Base-by-base conservation (phyloP, 2,797 vertebrate species). In the Falco columbarius region DNA sequence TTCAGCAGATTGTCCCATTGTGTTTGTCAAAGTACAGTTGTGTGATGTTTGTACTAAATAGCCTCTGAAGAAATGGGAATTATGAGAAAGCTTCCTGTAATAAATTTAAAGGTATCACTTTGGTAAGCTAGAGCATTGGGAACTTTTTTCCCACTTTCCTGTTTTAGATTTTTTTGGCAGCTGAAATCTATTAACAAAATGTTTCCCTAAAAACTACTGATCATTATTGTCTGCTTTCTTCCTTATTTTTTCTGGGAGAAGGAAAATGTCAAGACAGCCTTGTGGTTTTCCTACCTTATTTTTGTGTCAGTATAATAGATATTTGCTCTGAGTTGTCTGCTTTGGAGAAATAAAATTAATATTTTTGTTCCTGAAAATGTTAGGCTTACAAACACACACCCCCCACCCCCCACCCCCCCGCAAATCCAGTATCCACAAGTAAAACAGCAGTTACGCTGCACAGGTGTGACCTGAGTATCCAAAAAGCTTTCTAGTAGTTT, bases 401-500 rank as follows among this genome's bases (percentile, higher is more conserved):
- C n/a, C 0, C 5, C n/a, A 10, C 10, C 13, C 4, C 44, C 12
- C 15, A 12, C 36, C 38, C 38, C 38, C 38, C 38, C 8, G 38
- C 38, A 87, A 56, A 47, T 63, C 36, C 42, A 47, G 40, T 22
- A 81, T 70, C 74, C 52, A 40, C 29, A n/a, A 34, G 19, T 92
- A 36, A 71, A 93, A 23, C 23, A 52, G n/a, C 10, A 32, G 27
- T 42, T 88, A 23, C 5, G 14, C 32, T 38, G 26, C 40, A 12
- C 8, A 30, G 22, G 12, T 85, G 38, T 71, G 32, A 62, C 38
- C 12, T 14, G 6, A 77, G 18, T 47, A 34, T 71, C 62, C 26
- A 62, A 19, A 77, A 92, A 80, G 18, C 32, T 85, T 90, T 72
- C 14, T 75, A 9, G 21, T 44, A 42, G 29, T 56, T 83, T 71